A percentile compares a stretch with the other conserved stretches of the same genome.
Evolutionary conservation across 2,797 vertebrate genomes (phyloP).

Genomic region (Pristis pectinata): DNA sequence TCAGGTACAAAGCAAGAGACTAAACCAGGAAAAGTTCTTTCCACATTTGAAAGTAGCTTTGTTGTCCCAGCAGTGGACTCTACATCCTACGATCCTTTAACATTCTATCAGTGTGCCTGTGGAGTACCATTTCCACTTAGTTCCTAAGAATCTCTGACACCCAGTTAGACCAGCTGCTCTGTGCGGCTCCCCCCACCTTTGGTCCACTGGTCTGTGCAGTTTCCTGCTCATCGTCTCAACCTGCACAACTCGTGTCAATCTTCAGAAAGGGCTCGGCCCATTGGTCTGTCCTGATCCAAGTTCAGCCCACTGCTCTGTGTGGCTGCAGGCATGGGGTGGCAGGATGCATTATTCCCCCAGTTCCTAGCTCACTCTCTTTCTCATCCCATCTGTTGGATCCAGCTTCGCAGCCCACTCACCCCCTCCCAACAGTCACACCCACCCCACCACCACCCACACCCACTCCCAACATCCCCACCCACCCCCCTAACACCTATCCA

Average conservation of each 20-base stretch:
- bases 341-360: neutral
- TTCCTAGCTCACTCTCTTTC: neutral
- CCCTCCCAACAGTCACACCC: neutral
- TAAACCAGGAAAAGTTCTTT: neutral
- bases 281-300: neutral
- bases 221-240: neutral
- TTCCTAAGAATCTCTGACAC: neutral
- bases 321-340: too few species aligned
- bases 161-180: neutral
- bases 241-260: too few species aligned
- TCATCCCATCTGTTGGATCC: neutral
- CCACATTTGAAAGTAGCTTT: too few species aligned
- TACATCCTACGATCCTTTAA: neutral
- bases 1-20: neutral
- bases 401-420: neutral
- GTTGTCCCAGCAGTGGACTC: neutral
- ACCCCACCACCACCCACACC: too few species aligned
- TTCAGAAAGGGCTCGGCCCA: neutral
- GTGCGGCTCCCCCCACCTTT: neutral
- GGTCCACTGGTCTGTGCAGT: neutral
- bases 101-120: neutral
- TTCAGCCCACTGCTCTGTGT: neutral
- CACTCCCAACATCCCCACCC: too few species aligned
- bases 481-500: too few species aligned
- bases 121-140: neutral